Conservation (phyloP, 2,888 invertebrate species). For the Teleiodes luculella region DNA sequence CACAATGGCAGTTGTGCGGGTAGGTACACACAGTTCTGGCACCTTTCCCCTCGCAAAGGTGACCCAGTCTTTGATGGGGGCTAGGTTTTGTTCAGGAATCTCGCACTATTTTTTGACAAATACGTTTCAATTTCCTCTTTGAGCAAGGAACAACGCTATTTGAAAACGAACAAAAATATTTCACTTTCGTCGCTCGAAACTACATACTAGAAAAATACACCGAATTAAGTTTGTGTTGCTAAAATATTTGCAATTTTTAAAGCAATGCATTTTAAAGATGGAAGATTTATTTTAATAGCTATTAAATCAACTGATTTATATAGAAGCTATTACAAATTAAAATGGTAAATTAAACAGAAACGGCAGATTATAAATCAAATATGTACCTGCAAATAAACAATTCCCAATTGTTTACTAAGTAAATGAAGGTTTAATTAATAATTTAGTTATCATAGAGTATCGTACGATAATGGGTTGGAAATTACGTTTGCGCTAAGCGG, state of each 20-base stretch:
- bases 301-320: no score
- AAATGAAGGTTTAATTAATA: slow-evolving; percentile 32
- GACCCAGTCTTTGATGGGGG: slow-evolving; percentile 5
- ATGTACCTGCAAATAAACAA: slow-evolving; percentile 6
- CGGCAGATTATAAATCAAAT: slow-evolving; percentile 4
- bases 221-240: no score
- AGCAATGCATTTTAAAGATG: no score
- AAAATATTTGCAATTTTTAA: no score
- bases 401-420: slow-evolving; percentile 26
- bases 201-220: no score
- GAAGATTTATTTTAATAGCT: no score
- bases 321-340: background rate
- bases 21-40: slow-evolving; percentile 3
- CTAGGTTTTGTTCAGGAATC: background rate
- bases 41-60: background rate
- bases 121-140: background rate
- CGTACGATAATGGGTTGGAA: background rate
- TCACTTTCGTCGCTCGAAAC: no score
- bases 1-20: slow-evolving; percentile 31
- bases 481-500: slow-evolving; percentile 20
- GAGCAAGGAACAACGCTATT: no score
- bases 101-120: background rate
- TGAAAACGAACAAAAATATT: no score
- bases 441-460: slow-evolving; percentile 33
- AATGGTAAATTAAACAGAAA: background rate